These are phyloP conservation scores for Syngnathus floridae DNA, from an alignment of 2,113 vertebrate species.

Conservation along the genomic window DNA sequence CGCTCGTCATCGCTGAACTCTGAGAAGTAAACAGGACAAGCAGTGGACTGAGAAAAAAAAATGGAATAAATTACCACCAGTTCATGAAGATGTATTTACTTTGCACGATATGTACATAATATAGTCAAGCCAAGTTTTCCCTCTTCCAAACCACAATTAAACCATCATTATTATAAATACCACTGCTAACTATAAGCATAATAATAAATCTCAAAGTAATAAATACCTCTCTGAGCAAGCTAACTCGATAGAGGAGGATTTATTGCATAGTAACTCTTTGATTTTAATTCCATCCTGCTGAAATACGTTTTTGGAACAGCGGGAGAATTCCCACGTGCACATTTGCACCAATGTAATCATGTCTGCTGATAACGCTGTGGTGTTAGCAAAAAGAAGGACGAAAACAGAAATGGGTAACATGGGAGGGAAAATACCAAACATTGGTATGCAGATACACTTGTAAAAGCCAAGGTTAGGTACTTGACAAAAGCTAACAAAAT, in stretches of 20 bases:
- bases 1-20: background rate
- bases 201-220: background rate
- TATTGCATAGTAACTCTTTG: background rate
- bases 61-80: background rate
- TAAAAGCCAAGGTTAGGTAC: background rate
- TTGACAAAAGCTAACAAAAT: too few relatives aligned
- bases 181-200: background rate
- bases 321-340: slow-evolving; percentile 21
- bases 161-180: background rate
- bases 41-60: slow-evolving; percentile 2
- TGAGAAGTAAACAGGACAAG: background rate
- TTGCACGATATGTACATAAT: background rate
- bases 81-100: too few relatives aligned
- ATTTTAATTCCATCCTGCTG: slow-evolving; percentile 23
- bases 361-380: slow-evolving; percentile 31
- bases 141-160: background rate
- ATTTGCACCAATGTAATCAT: slow-evolving; percentile 48
- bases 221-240: background rate
- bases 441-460: background rate
- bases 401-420: background rate
- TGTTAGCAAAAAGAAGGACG: slow-evolving; percentile 10
- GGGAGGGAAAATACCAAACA: background rate
- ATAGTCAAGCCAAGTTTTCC: background rate
- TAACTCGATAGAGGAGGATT: background rate
- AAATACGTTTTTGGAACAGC: slow-evolving; percentile 17